Evolutionary conservation across 2,797 vertebrate genomes (phyloP), one percentile per base, ranked within the genome.

Genomic region (Enteromius unitaeniatus): DNA sequence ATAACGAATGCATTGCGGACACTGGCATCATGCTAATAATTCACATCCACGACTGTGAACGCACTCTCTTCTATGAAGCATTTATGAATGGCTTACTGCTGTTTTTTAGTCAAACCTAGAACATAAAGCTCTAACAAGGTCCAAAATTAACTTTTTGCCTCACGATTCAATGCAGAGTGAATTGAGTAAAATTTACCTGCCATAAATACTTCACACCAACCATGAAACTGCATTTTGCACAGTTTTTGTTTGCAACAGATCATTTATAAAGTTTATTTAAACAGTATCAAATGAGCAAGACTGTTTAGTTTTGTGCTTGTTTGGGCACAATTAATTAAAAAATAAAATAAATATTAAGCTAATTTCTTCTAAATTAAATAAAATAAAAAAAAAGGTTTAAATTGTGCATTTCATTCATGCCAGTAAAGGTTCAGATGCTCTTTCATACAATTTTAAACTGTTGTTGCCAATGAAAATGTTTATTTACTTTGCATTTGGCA

Each of bases 1-100:
- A 89, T 91, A 91, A 93, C 79, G 62, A 90, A 92, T 90, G 92
- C 80, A 84, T 69, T 87, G 82, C 42, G 78, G 84, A 89, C 81
- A 78, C 88, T 68, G 68, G 86, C 34, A 17, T 79, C 23, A 68
- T 23, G 11, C 85, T 88, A 89, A 93, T 94, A 91, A 93, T 93
- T 93, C 91, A 93, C 42, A 53, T 65, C 2, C 26, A 82, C 3
- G 47, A 68, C 84, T 85, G 89, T 90, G 86, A 89, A 89, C 84
- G 81, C 2, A 55, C 79, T 75, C 87, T 84, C 73, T 60, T 42
- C 65, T 65, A 9, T 55, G 34, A 60, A 8, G 19, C 70, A 73
- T 73, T 84, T 86, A 87, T 88, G 87, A 87, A 89, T 75, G 86
- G 86, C 84, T 85, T 87, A 87, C 90, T 85, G 78, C 40, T 51